Evolutionary conservation across 1,140 invertebrate species (phyloP).

Genomic region (Sminthurinus signatus): DNA sequence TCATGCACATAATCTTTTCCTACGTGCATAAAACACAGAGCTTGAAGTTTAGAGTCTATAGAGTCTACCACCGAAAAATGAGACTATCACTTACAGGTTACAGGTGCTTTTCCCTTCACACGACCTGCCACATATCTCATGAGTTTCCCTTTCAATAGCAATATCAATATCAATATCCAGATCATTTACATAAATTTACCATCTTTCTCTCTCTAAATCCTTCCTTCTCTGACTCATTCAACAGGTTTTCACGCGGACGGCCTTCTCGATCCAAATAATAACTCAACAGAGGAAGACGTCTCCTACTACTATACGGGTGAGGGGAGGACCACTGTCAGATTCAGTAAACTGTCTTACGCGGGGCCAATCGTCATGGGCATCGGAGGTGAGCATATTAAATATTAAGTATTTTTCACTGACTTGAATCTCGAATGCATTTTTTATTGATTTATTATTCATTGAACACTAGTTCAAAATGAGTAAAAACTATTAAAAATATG

Average conservation of each 20-base stretch:
- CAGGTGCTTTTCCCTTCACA: neutral
- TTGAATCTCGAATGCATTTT: neutral
- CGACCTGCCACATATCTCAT: neutral
- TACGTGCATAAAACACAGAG: too few relatives aligned
- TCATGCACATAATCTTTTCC: too few relatives aligned
- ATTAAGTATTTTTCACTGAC: neutral
- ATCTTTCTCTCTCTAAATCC: too few relatives aligned
- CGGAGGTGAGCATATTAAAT: conserved; percentile 57
- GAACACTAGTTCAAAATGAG: too few relatives aligned
- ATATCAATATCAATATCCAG: neutral
- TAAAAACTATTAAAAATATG: too few relatives aligned
- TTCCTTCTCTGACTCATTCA: too few relatives aligned
- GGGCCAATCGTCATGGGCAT: conserved; percentile 89
- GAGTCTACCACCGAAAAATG: neutral
- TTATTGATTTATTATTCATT: neutral
- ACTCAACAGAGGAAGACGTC: conserved; percentile 19
- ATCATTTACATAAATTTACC: neutral
- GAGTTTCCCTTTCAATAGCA: neutral
- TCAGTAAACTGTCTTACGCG: conserved; percentile 84
- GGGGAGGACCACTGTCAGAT: conserved; percentile 53
- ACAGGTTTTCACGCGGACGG: conserved; percentile 35
- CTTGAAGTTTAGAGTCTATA: neutral
- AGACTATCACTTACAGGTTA: neutral
- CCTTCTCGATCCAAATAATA: conserved; percentile 27
- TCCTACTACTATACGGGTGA: conserved; percentile 10